Base-by-base conservation (phyloP, 2,113 vertebrate genomes). In the Mastomys natalensis region DNA sequence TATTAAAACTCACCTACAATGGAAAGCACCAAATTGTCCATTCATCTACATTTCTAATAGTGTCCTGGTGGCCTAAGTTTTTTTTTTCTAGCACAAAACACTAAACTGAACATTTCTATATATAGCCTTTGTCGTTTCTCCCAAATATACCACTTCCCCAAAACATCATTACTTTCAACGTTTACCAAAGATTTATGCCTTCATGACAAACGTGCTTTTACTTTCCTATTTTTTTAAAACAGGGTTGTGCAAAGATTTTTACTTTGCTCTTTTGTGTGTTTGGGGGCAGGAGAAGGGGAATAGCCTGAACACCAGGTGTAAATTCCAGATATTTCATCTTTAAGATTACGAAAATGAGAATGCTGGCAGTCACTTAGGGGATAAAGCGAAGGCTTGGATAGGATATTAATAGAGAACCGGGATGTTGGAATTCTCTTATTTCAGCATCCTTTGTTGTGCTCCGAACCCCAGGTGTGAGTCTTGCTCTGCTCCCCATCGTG, bases 11-110 rank as follows among this genome's bases (percentile, higher is more conserved):
- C 62, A 95, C 95, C 73, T 95, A 66, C 68, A 72, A 87, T 55
- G 81, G 85, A 89, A 96, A 74, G 62, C 89, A 86, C 53, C 74
- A 64, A 43, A 62, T 74, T 43, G 95, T 64, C 62, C 62, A 37
- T 76, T 97, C 68, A 94, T 97, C 97, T 96, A 66, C 92, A 95
- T 95, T 87, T 60, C 82, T 95, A 95, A 96, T 90, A n/a, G 11
- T 22, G 8, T 17, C 3, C 76, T 87, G 81, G 68, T 89, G 77
- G 74, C 21, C 10, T 74, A 37, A 45, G 19, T 31, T 24, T 87
- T 26, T 89, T n/a, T 91, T 72, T 72, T n/a, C 37, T 74, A 55
- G 37, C 72, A 45, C 37, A 62, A 7, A 87, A 43, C 15, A 68
- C 3, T 8, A 2, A 95, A n/a, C 51, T 7, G 22, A 66, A 53